Base-by-base conservation (phyloP, 2,888 invertebrate genomes). In the Cryptosula pallasiana region DNA sequence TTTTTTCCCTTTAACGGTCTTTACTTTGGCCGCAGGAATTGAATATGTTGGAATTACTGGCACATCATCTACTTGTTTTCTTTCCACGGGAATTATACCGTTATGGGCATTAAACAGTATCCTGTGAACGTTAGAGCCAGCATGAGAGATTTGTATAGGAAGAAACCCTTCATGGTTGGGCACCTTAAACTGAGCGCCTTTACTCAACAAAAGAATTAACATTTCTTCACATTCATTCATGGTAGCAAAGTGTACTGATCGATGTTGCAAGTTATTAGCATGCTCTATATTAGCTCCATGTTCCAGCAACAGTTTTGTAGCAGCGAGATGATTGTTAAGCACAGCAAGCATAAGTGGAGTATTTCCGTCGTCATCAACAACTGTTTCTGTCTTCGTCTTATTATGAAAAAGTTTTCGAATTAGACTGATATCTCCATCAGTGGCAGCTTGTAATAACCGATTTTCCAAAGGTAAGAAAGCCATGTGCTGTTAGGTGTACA, bases 201-300 rank as follows among this genome's bases (percentile, higher is more conserved):
- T 27, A n/a, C 63, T 63, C 29, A 63, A 32, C 34, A 63, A 32
- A 32, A 63, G 32, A 63, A 27, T 27, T 9, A 63, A 27, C 32
- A 63, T 63, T 32, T 63, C 63, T 27, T 9, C 13, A 27, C 32
- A 29, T 3, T 32, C 34, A 63, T 63, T 63, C 63, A 63, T 63
- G 16, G 63, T n/a, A 32, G 63, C 63, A 16, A 63, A 29, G 34
- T 63, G 63, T 3, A 63, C 32, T 25, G 63, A 27, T 9, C 63
- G 27, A 32, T 63, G 27, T 3, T 25, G 63, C n/a, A 25, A 27
- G 5, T 32, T 34, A 34, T 63, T 63, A 25, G 5, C 13, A 32
- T 63, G 63, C n/a, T 63, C 63, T 2, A 63, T 32, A 63, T 63
- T 27, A 9, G 63, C 63, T 63, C 63, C 63, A 32, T 63, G 32